Evolutionary conservation across 2,888 invertebrate genomes (phyloP).

Genomic region (Metellina segmentata): DNA sequence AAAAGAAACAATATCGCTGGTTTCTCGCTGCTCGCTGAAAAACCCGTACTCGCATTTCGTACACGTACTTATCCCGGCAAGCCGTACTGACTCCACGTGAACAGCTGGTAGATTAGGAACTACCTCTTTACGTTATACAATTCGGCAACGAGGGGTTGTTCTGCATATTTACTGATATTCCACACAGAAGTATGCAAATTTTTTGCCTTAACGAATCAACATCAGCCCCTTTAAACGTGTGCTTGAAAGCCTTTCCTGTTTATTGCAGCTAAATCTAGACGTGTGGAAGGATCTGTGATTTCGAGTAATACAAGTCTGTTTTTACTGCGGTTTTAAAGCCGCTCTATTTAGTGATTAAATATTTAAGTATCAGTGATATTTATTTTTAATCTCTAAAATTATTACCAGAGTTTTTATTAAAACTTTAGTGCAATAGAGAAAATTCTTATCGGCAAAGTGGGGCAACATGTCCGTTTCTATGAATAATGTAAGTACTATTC

Average conservation of each 20-base stretch:
- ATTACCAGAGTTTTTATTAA: slow-evolving; percentile 54
- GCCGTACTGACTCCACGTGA: slow-evolving; percentile 75
- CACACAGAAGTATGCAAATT: slow-evolving; percentile 72
- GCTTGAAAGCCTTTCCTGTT: slow-evolving; percentile 29
- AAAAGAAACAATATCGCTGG: slow-evolving; percentile 64
- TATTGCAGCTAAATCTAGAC: slow-evolving; percentile 53
- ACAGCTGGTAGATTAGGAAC: slow-evolving; percentile 73
- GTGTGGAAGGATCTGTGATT: slow-evolving; percentile 40
- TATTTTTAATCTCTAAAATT: slow-evolving; percentile 67
- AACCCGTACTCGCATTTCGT: slow-evolving; percentile 75
- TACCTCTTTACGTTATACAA: slow-evolving; percentile 57
- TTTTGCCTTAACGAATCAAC: slow-evolving; percentile 65
- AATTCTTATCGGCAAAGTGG: slow-evolving; percentile 47
- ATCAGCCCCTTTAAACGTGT: slow-evolving; percentile 54
- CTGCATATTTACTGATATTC: slow-evolving; percentile 57
- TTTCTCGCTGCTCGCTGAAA: slow-evolving; percentile 66
- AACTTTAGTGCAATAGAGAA: slow-evolving; percentile 16
- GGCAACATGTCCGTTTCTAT: slow-evolving; percentile 67
- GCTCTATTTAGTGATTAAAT: slow-evolving; percentile 40
- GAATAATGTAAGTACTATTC: slow-evolving; percentile 65
- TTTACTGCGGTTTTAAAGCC: slow-evolving; percentile 44
- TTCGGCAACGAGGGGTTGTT: slow-evolving; percentile 68
- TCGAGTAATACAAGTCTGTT: slow-evolving; percentile 34
- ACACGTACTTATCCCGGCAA: slow-evolving; percentile 76
- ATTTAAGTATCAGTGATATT: slow-evolving; percentile 58